Base-by-base conservation (phyloP, 2,888 invertebrate genomes). In the Cheilosia variabilis region DNA sequence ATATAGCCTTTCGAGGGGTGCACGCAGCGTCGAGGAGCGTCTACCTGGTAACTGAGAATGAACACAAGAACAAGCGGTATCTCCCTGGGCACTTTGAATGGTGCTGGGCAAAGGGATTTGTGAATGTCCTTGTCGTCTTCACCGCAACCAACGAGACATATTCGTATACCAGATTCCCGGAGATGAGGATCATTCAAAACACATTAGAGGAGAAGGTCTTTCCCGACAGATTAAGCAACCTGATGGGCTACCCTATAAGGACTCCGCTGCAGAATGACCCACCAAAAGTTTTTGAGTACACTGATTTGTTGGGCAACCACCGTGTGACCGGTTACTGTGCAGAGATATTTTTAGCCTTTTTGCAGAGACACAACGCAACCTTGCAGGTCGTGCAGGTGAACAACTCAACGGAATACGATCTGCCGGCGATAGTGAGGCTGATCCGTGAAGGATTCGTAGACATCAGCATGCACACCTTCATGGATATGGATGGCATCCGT, bases 31-130 rank as follows among this genome's bases (percentile, higher is more conserved):
- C 88, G 2, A 78, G 88, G 5, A 89, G 89, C 9, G 52, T 89
- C 6, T 89, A 88, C 43, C 37, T 89, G 78, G 9, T 87, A 37
- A 5, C 63, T 31, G 15, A 47, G 15, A 9, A 76, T 41, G 27
- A 68, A n/a, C 27, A 75, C 53, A 68, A 71, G 43, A 55, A 66
- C 34, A 15, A 53, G 9, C 62, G 69, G 2, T 77, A 86, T 63
- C 47, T 89, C 2, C 7, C 17, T 2, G 82, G 78, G 34, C 89
- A 89, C 17, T 89, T 89, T 63, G 87, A 88, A 37, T 89, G 89
- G 89, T 89, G 89, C 71, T 89, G 89, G 89, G 80, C 72, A 2
- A 86, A 65, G 34, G 89, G 89, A 2, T 89, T 89, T 13, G 87
- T 87, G 0, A 87, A 88, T 62, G 88, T 86, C 0, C n/a, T 89